These are phyloP conservation scores for Ispidina lecontei DNA, from an alignment of 2,797 vertebrate genomes.

Conservation along the genomic window DNA sequence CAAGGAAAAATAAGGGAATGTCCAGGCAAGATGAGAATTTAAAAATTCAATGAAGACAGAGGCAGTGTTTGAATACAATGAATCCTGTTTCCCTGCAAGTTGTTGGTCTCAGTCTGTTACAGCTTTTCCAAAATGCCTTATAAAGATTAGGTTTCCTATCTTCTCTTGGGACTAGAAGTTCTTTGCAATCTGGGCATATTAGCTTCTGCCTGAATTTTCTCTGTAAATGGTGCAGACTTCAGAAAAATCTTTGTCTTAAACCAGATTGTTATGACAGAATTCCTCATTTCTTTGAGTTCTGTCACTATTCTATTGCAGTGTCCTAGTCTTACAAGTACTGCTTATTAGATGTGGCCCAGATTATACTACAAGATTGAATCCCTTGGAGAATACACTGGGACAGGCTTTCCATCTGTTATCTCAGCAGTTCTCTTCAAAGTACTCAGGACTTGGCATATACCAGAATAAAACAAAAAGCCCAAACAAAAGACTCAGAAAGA, in stretches of 20 bases:
- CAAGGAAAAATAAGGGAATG: background rate
- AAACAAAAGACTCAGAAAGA: background rate
- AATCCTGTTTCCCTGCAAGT: background rate
- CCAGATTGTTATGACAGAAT: background rate
- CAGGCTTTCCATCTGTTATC: background rate
- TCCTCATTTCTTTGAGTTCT: background rate
- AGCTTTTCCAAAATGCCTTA: background rate
- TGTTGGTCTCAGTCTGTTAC: background rate
- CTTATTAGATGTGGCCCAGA: background rate
- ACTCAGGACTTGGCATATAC: background rate
- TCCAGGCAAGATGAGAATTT: constrained; percentile 16
- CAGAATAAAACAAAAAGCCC: background rate
- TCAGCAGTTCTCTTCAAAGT: background rate
- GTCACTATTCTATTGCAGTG: background rate
- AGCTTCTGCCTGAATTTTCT: background rate
- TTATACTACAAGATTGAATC: background rate
- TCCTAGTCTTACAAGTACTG: background rate
- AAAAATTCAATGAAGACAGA: background rate
- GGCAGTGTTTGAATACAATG: background rate
- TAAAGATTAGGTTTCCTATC: background rate
- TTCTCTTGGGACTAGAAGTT: background rate
- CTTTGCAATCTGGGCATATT: background rate
- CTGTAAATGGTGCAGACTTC: background rate
- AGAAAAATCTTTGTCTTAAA: background rate
- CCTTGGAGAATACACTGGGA: background rate